Percentiles rank a stretch among this genome's conserved stretches.
Evolutionary conservation across 2,797 vertebrate genomes (phyloP).

Genomic region (Morelia viridis): DNA sequence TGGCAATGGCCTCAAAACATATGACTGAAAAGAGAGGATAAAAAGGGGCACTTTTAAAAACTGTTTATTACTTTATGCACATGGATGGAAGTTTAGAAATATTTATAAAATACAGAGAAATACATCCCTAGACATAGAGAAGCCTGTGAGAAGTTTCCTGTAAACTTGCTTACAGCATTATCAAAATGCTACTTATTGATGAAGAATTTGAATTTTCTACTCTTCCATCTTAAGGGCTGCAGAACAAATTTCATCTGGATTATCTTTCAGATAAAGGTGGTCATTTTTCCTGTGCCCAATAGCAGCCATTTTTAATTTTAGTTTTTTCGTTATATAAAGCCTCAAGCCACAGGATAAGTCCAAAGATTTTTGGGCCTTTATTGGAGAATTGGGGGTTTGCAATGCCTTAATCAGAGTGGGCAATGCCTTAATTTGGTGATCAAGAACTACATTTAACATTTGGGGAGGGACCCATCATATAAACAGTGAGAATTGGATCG

Average conservation of each 20-base stretch:
- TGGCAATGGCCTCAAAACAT: neutral
- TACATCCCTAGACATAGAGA: neutral
- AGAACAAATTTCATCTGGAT: neutral
- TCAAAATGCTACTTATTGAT: neutral
- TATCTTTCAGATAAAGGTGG: neutral
- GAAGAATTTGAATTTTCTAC: neutral
- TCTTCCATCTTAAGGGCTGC: neutral
- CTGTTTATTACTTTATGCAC: neutral
- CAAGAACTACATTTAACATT: neutral
- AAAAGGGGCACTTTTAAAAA: neutral
- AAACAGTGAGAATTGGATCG: neutral
- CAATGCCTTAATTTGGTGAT: neutral
- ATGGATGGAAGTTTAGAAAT: neutral
- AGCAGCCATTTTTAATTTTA: neutral
- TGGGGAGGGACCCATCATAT: neutral
- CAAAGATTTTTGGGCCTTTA: neutral
- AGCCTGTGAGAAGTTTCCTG: neutral
- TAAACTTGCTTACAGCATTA: neutral
- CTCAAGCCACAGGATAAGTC: neutral
- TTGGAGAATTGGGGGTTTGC: neutral
- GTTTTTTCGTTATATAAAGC: neutral
- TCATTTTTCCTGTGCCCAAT: neutral
- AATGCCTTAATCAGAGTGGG: neutral
- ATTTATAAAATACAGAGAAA: neutral
- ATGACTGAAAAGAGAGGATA: neutral